phyloP scores from a whole-genome alignment of 2,888 invertebrate species.

The Ephialtes manifestator region DNA sequence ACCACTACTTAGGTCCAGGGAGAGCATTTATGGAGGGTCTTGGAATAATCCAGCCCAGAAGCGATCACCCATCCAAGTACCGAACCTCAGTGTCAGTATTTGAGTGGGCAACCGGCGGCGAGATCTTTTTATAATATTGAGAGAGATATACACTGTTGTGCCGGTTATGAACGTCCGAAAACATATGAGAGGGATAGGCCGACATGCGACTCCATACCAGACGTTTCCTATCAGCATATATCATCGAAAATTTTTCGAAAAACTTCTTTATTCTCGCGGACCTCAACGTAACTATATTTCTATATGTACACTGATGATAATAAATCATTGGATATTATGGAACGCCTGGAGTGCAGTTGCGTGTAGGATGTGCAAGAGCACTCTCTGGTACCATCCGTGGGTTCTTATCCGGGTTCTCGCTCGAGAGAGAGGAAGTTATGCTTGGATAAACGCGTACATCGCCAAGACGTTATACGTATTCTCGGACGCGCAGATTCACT shows the following conservation, averaged over 20 bases:
- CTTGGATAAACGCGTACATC: constrained; percentile 52
- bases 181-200: constrained; percentile 25
- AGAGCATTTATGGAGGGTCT: too few relatives aligned
- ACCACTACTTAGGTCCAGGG: too few relatives aligned
- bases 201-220: constrained; percentile 1
- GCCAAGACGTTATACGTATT: constrained; percentile 21
- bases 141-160: background rate
- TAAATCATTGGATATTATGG: constrained; percentile 58
- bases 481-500: constrained; percentile 43
- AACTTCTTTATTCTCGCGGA: constrained; percentile 27
- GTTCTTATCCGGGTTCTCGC: constrained; percentile 43
- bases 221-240: constrained; percentile 7
- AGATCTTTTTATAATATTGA: too few relatives aligned
- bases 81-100: too few relatives aligned
- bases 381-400: constrained; percentile 54
- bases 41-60: too few relatives aligned
- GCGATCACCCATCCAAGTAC: too few relatives aligned
- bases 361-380: constrained; percentile 61
- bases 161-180: background rate
- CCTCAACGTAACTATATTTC: constrained; percentile 18
- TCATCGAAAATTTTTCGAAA: constrained; percentile 16
- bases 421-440: constrained; percentile 52
- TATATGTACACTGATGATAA: constrained; percentile 40
- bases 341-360: constrained; percentile 61
- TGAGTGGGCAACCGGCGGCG: too few relatives aligned